A percentile compares a stretch with the other conserved stretches of the same genome.
These are phyloP conservation scores for Cotesia typhae DNA, from an alignment of 1,140 invertebrate genomes.

Conservation along the genomic window DNA sequence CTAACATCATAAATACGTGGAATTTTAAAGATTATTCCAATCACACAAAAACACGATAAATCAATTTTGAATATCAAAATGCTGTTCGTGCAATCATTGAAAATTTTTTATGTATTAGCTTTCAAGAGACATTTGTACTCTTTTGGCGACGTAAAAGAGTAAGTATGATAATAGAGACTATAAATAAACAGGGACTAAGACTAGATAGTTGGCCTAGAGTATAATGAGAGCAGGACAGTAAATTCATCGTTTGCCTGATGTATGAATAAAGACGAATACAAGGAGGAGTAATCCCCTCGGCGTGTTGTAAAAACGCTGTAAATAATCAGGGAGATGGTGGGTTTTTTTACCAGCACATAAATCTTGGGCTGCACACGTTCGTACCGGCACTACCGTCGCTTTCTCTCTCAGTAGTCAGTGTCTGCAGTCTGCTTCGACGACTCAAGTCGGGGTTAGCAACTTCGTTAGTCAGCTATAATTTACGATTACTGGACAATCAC, in stretches of 20 bases:
- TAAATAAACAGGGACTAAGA: neutral
- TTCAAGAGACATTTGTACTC: too few species aligned
- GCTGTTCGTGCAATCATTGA: too few species aligned
- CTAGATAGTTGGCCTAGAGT: conserved; percentile 1
- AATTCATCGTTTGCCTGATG: conserved; percentile 19
- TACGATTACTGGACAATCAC: conserved; percentile 42
- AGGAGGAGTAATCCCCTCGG: conserved; percentile 21
- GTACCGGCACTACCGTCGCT: too few species aligned
- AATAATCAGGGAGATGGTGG: conserved; percentile 48
- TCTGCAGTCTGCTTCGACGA: neutral
- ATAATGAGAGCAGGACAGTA: neutral
- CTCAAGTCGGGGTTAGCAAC: conserved; percentile 53
- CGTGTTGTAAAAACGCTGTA: conserved; percentile 44
- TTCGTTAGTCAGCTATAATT: conserved; percentile 58
- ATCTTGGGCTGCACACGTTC: conserved; percentile 38
- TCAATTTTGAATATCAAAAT: too few species aligned
- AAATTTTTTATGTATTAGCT: too few species aligned
- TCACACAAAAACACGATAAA: too few species aligned
- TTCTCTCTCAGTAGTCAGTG: too few species aligned
- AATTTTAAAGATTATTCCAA: too few species aligned
- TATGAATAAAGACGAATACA: conserved; percentile 36
- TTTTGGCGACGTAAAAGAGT: too few species aligned
- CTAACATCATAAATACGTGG: too few species aligned
- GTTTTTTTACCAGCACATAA: conserved; percentile 38
- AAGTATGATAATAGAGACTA: neutral